Conservation (phyloP, 1,140 invertebrate genomes). For the Belonocnema kinseyi region DNA sequence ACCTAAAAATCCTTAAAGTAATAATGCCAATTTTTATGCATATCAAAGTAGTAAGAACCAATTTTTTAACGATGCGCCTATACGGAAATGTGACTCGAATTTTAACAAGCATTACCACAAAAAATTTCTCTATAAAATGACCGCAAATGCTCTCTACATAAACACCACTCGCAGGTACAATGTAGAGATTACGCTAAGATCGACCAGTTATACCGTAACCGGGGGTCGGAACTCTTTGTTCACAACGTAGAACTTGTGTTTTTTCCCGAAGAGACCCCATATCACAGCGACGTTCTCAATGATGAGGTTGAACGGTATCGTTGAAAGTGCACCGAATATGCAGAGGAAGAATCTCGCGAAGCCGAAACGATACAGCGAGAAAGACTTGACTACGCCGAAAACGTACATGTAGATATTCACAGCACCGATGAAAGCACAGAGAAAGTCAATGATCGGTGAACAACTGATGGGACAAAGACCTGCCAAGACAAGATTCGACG, state of each 20-base stretch:
- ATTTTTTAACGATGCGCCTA: no score
- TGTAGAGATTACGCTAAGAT: not conserved
- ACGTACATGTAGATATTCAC: conserved; percentile 98
- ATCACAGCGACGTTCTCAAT: conserved; percentile 96
- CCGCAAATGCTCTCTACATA: not conserved
- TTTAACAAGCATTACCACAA: no score
- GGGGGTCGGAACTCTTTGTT: conserved; percentile 85
- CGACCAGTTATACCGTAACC: conserved; percentile 76
- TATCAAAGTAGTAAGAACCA: no score
- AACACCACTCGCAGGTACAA: not conserved
- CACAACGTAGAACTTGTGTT: conserved; percentile 96
- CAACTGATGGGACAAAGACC: conserved; percentile 91
- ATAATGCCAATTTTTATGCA: no score
- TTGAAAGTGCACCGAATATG: conserved; percentile 88
- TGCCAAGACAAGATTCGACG: conserved; percentile 91
- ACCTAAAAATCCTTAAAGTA: no score
- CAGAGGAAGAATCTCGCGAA: conserved; percentile 86
- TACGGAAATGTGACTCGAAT: no score
- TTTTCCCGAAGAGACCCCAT: conserved; percentile 93
- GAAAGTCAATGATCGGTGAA: conserved; percentile 86
- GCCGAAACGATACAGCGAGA: conserved; percentile 91
- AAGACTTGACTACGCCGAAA: conserved; percentile 96
- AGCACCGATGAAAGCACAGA: conserved; percentile 92
- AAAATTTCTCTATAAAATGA: not conserved
- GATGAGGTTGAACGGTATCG: conserved; percentile 93